Base-by-base conservation (phyloP, 35 echinoderm and acorn worm genomes). In the Ptychodera flava region DNA sequence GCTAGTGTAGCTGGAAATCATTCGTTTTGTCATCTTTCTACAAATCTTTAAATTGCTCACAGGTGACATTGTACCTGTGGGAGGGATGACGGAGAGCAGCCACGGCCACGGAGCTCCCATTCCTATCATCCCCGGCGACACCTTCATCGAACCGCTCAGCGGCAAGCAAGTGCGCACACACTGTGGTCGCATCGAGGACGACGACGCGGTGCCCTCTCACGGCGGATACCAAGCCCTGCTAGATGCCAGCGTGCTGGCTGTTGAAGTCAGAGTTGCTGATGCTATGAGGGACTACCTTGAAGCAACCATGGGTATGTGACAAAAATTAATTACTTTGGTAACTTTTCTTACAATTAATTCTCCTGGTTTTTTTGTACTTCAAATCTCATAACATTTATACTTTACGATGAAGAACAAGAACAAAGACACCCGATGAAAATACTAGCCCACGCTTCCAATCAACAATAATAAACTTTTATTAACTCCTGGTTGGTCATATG, bases 11-110 rank as follows among this genome's bases (percentile, higher is more conserved):
- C n/a, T n/a, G n/a, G n/a, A n/a, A n/a, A n/a, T n/a, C n/a, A n/a
- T n/a, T n/a, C n/a, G n/a, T n/a, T n/a, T n/a, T n/a, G n/a, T n/a
- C n/a, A n/a, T n/a, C n/a, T n/a, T n/a, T n/a, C n/a, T n/a, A n/a
- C n/a, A n/a, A n/a, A n/a, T n/a, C n/a, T n/a, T n/a, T n/a, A n/a
- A n/a, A n/a, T n/a, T n/a, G n/a, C n/a, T n/a, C n/a, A n/a, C n/a
- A 97, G 94, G 95, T 86, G 95, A 98, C 87, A 92, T 92, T 36
- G 90, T 98, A 77, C 95, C 95, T 12, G 37, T 98, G 0, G 95
- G 95, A 82, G 95, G 95, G 28, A 91, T 94, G 82, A 90, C 92
- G 82, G 52, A 88, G 0, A 86, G 80, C 32, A 85, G 85, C 78
- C 77, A 92, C 36, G 88, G 78, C 81, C 91, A 97, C 78, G 89